Evolutionary conservation across 1,140 invertebrate genomes (phyloP), one percentile per base, ranked within the genome.

Genomic region (Agrypnia vestita): DNA sequence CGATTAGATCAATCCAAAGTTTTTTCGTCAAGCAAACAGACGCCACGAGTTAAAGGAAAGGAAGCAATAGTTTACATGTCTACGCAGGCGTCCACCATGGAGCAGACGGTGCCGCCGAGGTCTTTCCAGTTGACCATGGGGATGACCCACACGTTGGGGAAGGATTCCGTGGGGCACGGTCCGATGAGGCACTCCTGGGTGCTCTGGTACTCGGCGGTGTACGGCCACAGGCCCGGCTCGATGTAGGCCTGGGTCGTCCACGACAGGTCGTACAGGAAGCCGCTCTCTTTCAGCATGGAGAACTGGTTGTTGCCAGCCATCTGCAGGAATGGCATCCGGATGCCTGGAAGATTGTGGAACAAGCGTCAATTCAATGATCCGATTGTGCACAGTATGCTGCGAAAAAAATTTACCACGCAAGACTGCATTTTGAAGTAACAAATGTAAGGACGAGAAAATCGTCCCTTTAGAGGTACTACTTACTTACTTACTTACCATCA

Each of bases 271-370:
- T 93, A 95, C 4, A 83, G 79, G 8, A 94, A 85, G 12, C 88
- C 90, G 78, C 86, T 82, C 49, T 90, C 85, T 19, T 85, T 84
- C 76, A 91, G 87, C 8, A 91, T 88, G 83, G 90, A 86, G 53
- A 90, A 91, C 72, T 90, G 91, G 7, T 89, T 87, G 47, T 92
- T 91, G 0, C 94, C 94, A 1, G 92, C 90, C 21, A 93, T 86
- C 84, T 93, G 92, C 0, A 95, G 87, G 86, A 94, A 93, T 0
- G 94, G 94, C 11, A 93, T 86, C 85, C 94, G 86, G 85, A 94
- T 86, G 89, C 92, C 92, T 89, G 79, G 10, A 73, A 61, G n/a
- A n/a, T n/a, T n/a, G 0, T 8, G 17, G 59, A 59, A 35, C 15
- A 49, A 51, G 1, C 49, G 8, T 51, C 8, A 15, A 12, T 51